Conservation (phyloP, 2,113 vertebrate genomes). For the Dicentrarchus labrax region DNA sequence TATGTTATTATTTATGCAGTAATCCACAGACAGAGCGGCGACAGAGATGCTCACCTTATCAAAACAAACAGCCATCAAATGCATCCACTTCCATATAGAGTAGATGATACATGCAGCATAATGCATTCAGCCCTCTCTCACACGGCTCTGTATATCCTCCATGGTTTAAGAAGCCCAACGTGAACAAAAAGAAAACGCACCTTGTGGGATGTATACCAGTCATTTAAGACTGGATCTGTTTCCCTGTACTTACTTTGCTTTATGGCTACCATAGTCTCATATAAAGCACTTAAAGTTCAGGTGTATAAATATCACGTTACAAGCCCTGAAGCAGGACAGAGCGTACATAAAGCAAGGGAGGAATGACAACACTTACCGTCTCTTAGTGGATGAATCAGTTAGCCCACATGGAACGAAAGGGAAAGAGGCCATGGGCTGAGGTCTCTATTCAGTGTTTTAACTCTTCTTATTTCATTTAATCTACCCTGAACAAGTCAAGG, state of each 20-base stretch:
- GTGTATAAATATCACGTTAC: conserved; percentile 40
- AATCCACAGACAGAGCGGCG: conserved; percentile 63
- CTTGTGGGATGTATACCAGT: background rate
- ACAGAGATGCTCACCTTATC: conserved; percentile 53
- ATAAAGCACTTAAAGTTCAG: conserved; percentile 29
- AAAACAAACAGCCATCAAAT: conserved; percentile 50
- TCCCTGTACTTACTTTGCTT: background rate
- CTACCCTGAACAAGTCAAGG: conserved; percentile 63
- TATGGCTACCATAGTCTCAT: background rate
- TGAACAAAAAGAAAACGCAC: conserved; percentile 3
- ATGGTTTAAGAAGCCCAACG: background rate
- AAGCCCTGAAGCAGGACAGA: conserved; percentile 23
- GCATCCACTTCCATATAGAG: conserved; percentile 17
- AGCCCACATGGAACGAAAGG: conserved; percentile 24
- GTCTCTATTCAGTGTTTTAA: conserved; percentile 60
- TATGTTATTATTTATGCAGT: conserved; percentile 64
- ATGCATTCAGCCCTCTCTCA: background rate
- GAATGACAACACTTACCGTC: conserved; percentile 23
- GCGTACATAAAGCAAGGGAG: conserved; percentile 26
- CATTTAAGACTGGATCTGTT: background rate
- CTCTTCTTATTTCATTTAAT: conserved; percentile 55
- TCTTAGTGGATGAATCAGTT: conserved; percentile 40
- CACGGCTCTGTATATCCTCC: background rate
- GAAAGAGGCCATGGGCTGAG: conserved; percentile 24
- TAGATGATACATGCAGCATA: conserved; percentile 3